phyloP scores from a whole-genome alignment of 1,140 invertebrate species.

The Gonioctena quinquepunctata region DNA sequence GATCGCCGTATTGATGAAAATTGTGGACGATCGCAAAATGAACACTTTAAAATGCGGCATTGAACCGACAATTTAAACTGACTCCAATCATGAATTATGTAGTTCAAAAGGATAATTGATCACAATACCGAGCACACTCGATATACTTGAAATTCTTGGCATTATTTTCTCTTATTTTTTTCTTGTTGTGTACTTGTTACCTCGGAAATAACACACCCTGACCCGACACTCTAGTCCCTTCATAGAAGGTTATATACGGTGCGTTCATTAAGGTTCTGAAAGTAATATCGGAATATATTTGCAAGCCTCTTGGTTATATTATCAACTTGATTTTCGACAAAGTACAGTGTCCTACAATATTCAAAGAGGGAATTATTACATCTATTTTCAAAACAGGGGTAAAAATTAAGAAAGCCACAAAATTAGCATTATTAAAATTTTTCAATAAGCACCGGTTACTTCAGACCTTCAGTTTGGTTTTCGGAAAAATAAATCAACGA shows the following conservation, averaged over 20 bases:
- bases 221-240: neutral
- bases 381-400: too few relatives aligned
- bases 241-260: neutral
- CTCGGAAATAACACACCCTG: neutral
- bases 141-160: neutral
- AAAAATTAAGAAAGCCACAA: too few relatives aligned
- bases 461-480: too few relatives aligned
- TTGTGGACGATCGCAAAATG: neutral
- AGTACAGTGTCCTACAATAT: too few relatives aligned
- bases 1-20: neutral
- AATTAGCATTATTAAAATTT: too few relatives aligned
- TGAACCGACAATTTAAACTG: neutral
- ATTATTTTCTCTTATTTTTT: neutral
- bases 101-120: constrained; percentile 6
- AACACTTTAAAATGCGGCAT: neutral
- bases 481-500: too few relatives aligned
- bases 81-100: constrained; percentile 7
- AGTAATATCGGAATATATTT: too few relatives aligned
- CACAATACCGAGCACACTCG: neutral
- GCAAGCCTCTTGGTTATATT: too few relatives aligned
- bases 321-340: too few relatives aligned
- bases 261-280: too few relatives aligned
- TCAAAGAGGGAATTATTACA: too few relatives aligned
- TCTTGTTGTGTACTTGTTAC: neutral
- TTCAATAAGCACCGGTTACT: too few relatives aligned